Evolutionary conservation across 2,113 vertebrate species (phyloP).

Genomic region (Gymnorhina tibicen): DNA sequence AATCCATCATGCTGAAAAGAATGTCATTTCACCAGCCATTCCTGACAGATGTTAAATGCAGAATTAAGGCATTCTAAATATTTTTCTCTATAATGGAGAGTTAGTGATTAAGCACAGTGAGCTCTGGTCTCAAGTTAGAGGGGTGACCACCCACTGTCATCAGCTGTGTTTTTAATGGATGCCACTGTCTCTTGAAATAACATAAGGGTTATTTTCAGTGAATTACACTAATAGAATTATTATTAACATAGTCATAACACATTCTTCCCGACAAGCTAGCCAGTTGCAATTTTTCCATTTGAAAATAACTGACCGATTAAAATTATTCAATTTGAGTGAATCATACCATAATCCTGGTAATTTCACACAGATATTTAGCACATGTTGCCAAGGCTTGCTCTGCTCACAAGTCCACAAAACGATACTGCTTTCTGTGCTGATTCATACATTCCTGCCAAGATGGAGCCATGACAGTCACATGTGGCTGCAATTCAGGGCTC

Average conservation of each 20-base stretch:
- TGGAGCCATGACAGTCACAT: not conserved
- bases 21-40: not conserved
- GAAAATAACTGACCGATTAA: not conserved
- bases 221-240: not conserved
- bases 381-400: not conserved
- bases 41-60: not conserved
- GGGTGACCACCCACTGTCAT: not conserved
- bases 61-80: not conserved
- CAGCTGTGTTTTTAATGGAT: not conserved
- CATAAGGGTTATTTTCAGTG: not conserved
- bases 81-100: not conserved
- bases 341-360: not conserved
- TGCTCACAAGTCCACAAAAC: not conserved
- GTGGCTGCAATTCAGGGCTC: not conserved
- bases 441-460: not conserved
- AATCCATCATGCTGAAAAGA: not conserved
- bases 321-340: not conserved
- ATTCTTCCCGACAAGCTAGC: not conserved
- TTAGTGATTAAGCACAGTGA: not conserved
- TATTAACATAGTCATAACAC: not conserved
- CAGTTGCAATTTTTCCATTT: not conserved
- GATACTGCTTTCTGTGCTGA: not conserved
- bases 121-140: not conserved
- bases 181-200: not conserved
- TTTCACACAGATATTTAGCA: not conserved